Percentiles rank a stretch among this genome's conserved stretches.
These are phyloP conservation scores for Ephialtes manifestator DNA, from an alignment of 2,888 invertebrate species.

Conservation along the genomic window DNA sequence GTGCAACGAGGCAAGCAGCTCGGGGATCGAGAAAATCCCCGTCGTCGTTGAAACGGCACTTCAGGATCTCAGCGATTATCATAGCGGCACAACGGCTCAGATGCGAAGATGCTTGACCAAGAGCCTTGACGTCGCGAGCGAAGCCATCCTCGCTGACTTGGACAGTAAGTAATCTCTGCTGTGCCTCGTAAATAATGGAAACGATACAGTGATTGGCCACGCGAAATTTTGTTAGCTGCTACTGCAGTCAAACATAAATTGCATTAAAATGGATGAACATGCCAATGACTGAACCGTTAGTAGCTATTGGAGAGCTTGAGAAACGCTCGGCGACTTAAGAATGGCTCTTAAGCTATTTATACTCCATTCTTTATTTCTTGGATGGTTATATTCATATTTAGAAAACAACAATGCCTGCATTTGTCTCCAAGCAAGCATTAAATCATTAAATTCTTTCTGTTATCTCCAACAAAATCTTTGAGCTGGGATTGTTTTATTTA, in stretches of 20 bases:
- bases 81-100: slow-evolving; percentile 89
- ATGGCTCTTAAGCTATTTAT: background rate
- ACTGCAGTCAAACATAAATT: background rate
- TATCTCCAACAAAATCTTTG: background rate
- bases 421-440: background rate
- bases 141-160: slow-evolving; percentile 89
- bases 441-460: background rate
- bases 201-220: background rate
- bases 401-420: background rate
- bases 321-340: background rate
- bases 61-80: slow-evolving; percentile 88
- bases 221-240: background rate
- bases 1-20: slow-evolving; percentile 89
- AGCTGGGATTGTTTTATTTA: background rate
- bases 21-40: slow-evolving; percentile 87
- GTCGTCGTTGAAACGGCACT: slow-evolving; percentile 87
- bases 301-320: background rate
- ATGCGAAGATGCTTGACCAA: slow-evolving; percentile 88
- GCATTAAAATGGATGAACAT: background rate
- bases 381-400: background rate
- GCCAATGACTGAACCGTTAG: background rate
- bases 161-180: slow-evolving; percentile 87
- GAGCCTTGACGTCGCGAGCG: slow-evolving; percentile 88
- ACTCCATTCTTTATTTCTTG: background rate
- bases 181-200: background rate